Percentiles rank a stretch among this genome's conserved stretches.
phyloP scores from a whole-genome alignment of 2,888 invertebrate species.

The Philereme vetulata region DNA sequence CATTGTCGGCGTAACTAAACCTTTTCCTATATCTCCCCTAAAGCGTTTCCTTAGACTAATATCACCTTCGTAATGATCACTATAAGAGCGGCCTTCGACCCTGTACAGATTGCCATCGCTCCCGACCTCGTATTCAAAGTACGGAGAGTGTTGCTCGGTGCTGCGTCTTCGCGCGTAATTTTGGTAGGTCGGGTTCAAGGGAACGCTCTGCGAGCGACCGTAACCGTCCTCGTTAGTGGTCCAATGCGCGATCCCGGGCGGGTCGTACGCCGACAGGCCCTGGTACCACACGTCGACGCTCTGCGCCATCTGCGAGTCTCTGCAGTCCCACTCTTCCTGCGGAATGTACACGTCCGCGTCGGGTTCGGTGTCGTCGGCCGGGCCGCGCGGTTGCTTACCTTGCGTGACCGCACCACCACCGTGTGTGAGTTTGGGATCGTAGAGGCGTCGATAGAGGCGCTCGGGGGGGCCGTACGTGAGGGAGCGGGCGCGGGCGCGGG shows the following conservation, averaged over 20 bases:
- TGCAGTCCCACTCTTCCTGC: constrained; percentile 10
- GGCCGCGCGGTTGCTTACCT: constrained; percentile 49
- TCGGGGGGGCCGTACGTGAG: constrained; percentile 22
- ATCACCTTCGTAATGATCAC: constrained; percentile 47
- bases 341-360: constrained; percentile 9
- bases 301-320: constrained; percentile 33
- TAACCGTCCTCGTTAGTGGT: not conserved
- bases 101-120: constrained; percentile 29
- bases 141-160: constrained; percentile 14
- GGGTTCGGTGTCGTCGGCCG: constrained; percentile 27
- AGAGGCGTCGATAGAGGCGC: constrained; percentile 13
- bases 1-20: constrained; percentile 49
- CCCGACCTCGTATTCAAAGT: constrained; percentile 16
- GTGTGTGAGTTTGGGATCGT: constrained; percentile 5
- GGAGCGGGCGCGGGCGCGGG: constrained; percentile 16
- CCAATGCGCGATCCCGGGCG: not conserved
- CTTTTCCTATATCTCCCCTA: constrained; percentile 50
- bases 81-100: constrained; percentile 33
- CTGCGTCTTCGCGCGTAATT: constrained; percentile 4
- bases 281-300: constrained; percentile 54
- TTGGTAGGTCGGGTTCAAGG: not conserved
- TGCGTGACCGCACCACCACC: constrained; percentile 43
- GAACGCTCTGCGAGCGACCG: constrained; percentile 21
- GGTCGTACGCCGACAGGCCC: constrained; percentile 43
- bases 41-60: constrained; percentile 52